These are phyloP conservation scores for Lucinisca nassula DNA, from an alignment of 2,888 invertebrate genomes.

Conservation along the genomic window DNA sequence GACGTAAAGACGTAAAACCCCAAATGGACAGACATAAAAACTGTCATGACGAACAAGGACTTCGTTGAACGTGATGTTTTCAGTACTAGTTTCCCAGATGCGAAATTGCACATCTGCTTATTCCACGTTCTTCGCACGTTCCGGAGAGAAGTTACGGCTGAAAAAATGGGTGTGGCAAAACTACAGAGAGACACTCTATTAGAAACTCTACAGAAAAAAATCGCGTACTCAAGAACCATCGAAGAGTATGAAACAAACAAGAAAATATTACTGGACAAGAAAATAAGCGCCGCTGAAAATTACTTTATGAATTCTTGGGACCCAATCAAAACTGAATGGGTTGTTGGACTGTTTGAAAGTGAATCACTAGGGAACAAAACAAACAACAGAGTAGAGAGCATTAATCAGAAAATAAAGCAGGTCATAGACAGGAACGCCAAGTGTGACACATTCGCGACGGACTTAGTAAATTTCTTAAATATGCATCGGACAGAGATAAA, in stretches of 20 bases:
- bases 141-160: slow-evolving; percentile 36
- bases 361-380: neutral
- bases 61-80: slow-evolving; percentile 36
- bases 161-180: neutral
- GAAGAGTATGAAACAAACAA: neutral
- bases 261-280: neutral
- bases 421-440: neutral
- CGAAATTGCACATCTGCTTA: neutral
- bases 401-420: neutral
- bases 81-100: slow-evolving; percentile 7
- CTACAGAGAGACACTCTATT: neutral
- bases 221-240: neutral
- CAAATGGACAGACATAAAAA: slow-evolving; percentile 21
- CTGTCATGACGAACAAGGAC: slow-evolving; percentile 39
- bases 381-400: neutral
- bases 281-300: neutral
- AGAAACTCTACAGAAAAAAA: too few species aligned
- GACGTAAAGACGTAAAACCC: slow-evolving; percentile 33
- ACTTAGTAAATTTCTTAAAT: neutral
- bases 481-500: slow-evolving; percentile 12
- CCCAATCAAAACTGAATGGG: neutral
- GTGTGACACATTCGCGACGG: neutral
- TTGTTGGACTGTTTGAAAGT: neutral
- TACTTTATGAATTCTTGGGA: neutral
- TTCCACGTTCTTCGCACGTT: neutral